These are phyloP conservation scores for Cryptosula pallasiana DNA, from an alignment of 2,888 invertebrate species.

Conservation along the genomic window DNA sequence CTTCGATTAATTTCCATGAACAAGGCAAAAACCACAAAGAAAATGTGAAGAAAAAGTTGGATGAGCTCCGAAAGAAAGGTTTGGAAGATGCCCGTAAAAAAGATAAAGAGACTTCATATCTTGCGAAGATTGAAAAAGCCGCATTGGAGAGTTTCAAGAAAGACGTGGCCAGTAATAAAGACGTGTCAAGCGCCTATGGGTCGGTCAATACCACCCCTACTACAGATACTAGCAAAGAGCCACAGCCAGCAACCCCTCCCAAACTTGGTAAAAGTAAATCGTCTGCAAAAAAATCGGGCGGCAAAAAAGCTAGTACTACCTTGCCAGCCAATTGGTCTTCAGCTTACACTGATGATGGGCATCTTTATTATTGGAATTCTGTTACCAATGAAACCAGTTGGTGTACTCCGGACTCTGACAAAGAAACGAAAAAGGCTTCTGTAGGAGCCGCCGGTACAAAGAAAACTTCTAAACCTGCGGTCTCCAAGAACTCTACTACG, in stretches of 20 bases:
- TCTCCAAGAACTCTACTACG: neutral
- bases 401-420: neutral
- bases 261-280: neutral
- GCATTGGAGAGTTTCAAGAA: slow-evolving; percentile 81
- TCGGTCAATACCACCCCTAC: neutral
- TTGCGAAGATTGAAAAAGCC: slow-evolving; percentile 83
- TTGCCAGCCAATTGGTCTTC: neutral
- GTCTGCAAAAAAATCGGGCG: neutral
- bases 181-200: slow-evolving; percentile 56
- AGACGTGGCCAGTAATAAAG: slow-evolving; percentile 66
- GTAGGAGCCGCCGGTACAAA: neutral
- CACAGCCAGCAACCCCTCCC: neutral
- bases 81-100: slow-evolving; percentile 72
- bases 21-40: slow-evolving; percentile 86
- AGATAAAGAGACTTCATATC: slow-evolving; percentile 68
- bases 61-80: slow-evolving; percentile 74
- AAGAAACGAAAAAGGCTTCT: too few species aligned
- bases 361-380: slow-evolving; percentile 19
- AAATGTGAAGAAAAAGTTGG: slow-evolving; percentile 79
- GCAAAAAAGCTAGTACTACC: neutral
- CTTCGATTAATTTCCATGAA: slow-evolving; percentile 90
- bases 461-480: too few species aligned
- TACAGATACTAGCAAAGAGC: neutral
- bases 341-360: slow-evolving; percentile 21
- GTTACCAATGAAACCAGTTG: slow-evolving; percentile 22